Conservation (phyloP, 2,797 vertebrate genomes). For the Tenualosa thibaudeaui region DNA sequence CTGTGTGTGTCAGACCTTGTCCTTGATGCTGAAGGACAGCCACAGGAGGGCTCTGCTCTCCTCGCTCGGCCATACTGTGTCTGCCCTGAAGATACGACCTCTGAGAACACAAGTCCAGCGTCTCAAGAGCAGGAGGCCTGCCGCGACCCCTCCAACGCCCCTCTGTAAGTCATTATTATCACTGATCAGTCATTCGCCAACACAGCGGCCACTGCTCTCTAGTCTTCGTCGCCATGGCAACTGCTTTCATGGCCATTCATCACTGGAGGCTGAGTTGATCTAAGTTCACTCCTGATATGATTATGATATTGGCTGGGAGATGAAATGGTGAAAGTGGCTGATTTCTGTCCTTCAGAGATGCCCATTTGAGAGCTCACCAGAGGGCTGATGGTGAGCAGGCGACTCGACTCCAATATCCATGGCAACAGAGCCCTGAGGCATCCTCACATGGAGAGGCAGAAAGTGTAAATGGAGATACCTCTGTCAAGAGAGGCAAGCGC, state of each 20-base stretch:
- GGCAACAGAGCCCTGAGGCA: slow-evolving; percentile 43
- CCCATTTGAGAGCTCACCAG: slow-evolving; percentile 52
- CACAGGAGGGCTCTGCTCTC: slow-evolving; percentile 50
- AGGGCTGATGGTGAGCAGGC: slow-evolving; percentile 37
- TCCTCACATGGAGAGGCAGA: slow-evolving; percentile 37
- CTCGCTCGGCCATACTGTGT: slow-evolving; percentile 35
- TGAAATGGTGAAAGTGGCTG: slow-evolving; percentile 20
- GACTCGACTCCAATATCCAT: slow-evolving; percentile 41
- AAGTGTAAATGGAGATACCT: slow-evolving; percentile 37
- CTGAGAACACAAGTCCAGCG: slow-evolving; percentile 39
- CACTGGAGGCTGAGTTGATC: not conserved
- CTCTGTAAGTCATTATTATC: slow-evolving; percentile 46
- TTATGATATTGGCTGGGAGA: not conserved
- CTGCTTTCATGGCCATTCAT: not conserved
- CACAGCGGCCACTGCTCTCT: not conserved
- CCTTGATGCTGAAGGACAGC: slow-evolving; percentile 51
- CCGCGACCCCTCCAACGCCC: slow-evolving; percentile 32
- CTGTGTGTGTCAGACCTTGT: slow-evolving; percentile 40
- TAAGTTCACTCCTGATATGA: not conserved
- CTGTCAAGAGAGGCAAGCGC: slow-evolving; percentile 47
- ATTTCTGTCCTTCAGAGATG: slow-evolving; percentile 41
- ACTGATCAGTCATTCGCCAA: not conserved
- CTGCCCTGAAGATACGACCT: slow-evolving; percentile 35
- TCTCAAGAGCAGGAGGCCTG: slow-evolving; percentile 35
- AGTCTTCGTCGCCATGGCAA: not conserved